Evolutionary conservation across 2,113 vertebrate species (phyloP).

Genomic region (Pycnonotus jocosus): DNA sequence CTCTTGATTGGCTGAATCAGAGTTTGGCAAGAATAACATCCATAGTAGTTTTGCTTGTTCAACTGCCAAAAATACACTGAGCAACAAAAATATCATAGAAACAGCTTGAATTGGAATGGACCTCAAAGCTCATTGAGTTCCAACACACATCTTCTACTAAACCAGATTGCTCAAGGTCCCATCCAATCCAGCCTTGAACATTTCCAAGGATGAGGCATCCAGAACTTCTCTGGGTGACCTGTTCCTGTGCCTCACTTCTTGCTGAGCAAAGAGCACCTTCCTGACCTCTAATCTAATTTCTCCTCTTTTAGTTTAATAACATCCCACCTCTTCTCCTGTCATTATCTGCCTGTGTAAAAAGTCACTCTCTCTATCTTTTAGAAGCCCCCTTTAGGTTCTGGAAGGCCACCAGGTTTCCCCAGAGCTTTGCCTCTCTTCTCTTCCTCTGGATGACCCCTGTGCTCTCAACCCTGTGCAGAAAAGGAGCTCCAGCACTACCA

Average conservation of each 20-base stretch:
- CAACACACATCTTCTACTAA: not conserved
- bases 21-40: not conserved
- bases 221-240: not conserved
- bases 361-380: not conserved
- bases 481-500: fast-evolving
- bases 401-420: not conserved
- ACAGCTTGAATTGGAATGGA: not conserved
- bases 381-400: not conserved
- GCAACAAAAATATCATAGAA: not conserved
- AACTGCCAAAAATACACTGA: not conserved
- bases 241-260: not conserved
- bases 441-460: not conserved
- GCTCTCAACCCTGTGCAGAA: not conserved
- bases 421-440: not conserved
- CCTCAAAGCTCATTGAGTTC: not conserved
- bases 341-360: not conserved
- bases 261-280: not conserved
- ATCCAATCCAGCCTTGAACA: not conserved
- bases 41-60: not conserved
- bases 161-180: not conserved
- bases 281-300: not conserved
- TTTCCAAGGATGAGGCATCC: not conserved
- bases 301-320: not conserved
- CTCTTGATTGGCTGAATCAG: not conserved
- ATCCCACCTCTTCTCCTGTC: not conserved